Conservation (phyloP, 2,113 vertebrate species). For the Myotis davidii region DNA sequence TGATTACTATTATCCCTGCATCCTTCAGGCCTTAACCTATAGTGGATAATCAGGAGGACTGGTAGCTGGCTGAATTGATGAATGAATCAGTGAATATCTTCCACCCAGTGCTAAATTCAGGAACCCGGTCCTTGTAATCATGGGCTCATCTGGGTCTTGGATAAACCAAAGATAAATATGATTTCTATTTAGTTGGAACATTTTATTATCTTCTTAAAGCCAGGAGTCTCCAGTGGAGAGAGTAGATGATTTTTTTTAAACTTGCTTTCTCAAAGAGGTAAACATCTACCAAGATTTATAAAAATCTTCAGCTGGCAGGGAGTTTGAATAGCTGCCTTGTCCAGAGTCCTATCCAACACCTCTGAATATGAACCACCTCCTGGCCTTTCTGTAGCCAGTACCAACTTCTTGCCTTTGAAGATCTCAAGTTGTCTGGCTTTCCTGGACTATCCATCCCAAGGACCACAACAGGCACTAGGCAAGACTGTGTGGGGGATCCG, state of each 20-base stretch:
- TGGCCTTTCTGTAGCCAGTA: background rate
- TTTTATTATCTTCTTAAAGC: conserved; percentile 44
- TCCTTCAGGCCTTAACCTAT: background rate
- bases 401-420: background rate
- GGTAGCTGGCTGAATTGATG: background rate
- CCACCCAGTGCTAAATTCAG: background rate
- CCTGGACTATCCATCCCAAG: background rate
- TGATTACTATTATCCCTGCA: background rate
- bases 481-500: background rate
- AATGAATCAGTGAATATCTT: background rate
- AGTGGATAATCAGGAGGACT: background rate
- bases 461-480: background rate
- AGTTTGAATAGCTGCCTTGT: background rate
- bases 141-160: background rate
- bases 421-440: background rate
- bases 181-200: conserved; percentile 23
- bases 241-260: conserved; percentile 12
- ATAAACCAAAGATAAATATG: conserved; percentile 35
- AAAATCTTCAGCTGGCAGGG: background rate
- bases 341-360: background rate
- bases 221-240: background rate
- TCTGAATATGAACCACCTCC: background rate
- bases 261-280: background rate
- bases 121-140: background rate
- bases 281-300: background rate